Conservation (phyloP, 2,888 invertebrate species). For the Platerodrilus igneus region DNA sequence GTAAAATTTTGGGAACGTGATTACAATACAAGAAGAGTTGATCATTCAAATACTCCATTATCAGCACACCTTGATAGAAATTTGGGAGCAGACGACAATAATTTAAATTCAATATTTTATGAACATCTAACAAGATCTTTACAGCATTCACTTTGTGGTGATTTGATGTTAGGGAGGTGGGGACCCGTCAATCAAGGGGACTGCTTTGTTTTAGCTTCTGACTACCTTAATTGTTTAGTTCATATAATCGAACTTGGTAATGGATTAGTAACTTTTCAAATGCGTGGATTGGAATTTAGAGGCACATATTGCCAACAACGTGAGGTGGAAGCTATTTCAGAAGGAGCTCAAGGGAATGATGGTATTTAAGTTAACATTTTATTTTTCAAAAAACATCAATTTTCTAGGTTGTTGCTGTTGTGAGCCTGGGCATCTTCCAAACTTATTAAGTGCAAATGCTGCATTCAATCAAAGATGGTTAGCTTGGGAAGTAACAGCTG, state of each 20-base stretch:
- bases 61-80: slow-evolving; percentile 93
- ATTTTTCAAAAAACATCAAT: no score
- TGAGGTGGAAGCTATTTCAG: slow-evolving; percentile 97
- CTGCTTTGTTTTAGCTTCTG: slow-evolving; percentile 96
- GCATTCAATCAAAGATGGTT: slow-evolving; percentile 96
- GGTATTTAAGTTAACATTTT: slow-evolving; percentile 54
- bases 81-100: slow-evolving; percentile 91
- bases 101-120: slow-evolving; percentile 98
- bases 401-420: slow-evolving; percentile 79
- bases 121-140: slow-evolving; percentile 95
- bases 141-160: slow-evolving; percentile 93
- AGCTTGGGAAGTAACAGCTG: slow-evolving; percentile 94
- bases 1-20: slow-evolving; percentile 99
- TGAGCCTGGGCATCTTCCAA: slow-evolving; percentile 82
- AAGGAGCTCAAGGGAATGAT: slow-evolving; percentile 93
- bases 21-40: slow-evolving; percentile 94
- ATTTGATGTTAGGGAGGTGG: slow-evolving; percentile 89
- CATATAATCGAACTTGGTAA: slow-evolving; percentile 98
- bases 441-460: slow-evolving; percentile 91
- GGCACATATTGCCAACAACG: slow-evolving; percentile 99
- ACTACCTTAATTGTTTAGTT: slow-evolving; percentile 95
- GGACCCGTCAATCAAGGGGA: slow-evolving; percentile 95
- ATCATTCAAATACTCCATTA: slow-evolving; percentile 93
- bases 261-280: slow-evolving; percentile 95
- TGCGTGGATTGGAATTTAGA: slow-evolving; percentile 94